These are phyloP conservation scores for Torymus texanus DNA, from an alignment of 2,888 invertebrate species.

Conservation along the genomic window DNA sequence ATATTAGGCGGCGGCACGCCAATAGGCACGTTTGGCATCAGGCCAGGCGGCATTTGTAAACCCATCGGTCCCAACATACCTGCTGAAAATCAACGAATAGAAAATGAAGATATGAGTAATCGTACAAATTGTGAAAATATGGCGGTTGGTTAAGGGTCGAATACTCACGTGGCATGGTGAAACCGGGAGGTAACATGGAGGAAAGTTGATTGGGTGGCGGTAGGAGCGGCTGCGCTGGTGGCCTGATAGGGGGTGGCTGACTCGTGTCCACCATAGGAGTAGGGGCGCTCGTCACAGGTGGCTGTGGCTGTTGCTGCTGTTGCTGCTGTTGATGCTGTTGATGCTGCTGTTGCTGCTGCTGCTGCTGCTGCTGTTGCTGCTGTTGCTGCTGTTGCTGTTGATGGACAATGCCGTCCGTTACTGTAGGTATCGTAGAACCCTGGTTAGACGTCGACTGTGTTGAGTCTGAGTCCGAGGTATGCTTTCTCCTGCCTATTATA, in stretches of 20 bases:
- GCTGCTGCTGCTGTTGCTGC: slow-evolving; percentile 12
- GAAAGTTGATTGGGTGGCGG: slow-evolving; percentile 70
- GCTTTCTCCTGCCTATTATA: slow-evolving; percentile 49
- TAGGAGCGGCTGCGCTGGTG: slow-evolving; percentile 76
- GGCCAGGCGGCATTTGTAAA: slow-evolving; percentile 76
- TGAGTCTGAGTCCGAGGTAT: slow-evolving; percentile 38
- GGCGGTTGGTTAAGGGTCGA: neutral
- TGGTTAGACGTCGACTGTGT: slow-evolving; percentile 51
- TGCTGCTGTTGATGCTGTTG: slow-evolving; percentile 30
- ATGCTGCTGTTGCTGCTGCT: slow-evolving; percentile 34
- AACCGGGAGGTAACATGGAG: slow-evolving; percentile 75
- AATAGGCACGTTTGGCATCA: slow-evolving; percentile 77
- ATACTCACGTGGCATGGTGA: slow-evolving; percentile 74
- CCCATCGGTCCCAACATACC: slow-evolving; percentile 77
- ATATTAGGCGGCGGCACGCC: slow-evolving; percentile 79
- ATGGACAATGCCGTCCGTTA: slow-evolving; percentile 67
- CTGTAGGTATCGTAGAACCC: slow-evolving; percentile 65
- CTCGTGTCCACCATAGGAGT: slow-evolving; percentile 78
- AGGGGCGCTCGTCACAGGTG: slow-evolving; percentile 60
- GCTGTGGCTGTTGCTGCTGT: slow-evolving; percentile 53
- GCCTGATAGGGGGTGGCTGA: slow-evolving; percentile 78
- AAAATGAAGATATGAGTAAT: neutral
- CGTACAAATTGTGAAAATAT: no score
- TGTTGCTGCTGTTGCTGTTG: no score
- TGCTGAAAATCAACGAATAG: slow-evolving; percentile 46